phyloP scores from a whole-genome alignment of 2,888 invertebrate species.

The Cephonodes hylas region DNA sequence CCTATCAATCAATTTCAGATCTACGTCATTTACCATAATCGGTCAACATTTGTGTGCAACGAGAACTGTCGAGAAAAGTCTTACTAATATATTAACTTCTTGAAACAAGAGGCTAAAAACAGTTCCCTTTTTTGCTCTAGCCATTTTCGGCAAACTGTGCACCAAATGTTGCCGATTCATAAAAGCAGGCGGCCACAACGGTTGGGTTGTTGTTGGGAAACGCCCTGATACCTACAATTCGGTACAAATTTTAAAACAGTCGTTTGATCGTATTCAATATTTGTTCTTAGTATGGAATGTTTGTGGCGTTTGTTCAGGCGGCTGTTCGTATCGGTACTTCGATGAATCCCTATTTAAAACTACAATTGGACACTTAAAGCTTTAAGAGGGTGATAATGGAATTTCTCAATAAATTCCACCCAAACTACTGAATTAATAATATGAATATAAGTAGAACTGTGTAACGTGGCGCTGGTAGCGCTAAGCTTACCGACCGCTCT shows the following conservation, averaged over 20 bases:
- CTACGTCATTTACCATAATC: conserved; percentile 37
- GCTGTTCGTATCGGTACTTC: conserved; percentile 41
- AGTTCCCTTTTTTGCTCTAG: not conserved
- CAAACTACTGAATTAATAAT: not conserved
- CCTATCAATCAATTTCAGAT: conserved; percentile 63
- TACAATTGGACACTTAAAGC: conserved; percentile 43
- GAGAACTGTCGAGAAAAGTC: not conserved
- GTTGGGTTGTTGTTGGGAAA: conserved; percentile 6
- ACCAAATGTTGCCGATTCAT: not conserved
- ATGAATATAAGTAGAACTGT: conserved; percentile 17
- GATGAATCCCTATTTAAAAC: conserved; percentile 34
- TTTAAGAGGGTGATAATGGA: conserved; percentile 28
- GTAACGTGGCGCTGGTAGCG: not conserved
- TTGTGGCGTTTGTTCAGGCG: conserved; percentile 54
- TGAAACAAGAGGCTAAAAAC: not conserved
- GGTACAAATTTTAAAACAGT: conserved; percentile 21
- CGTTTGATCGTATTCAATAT: conserved; percentile 30
- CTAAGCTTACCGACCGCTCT: conserved; percentile 24
- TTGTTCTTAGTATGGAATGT: conserved; percentile 59
- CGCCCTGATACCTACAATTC: not conserved
- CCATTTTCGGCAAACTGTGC: not conserved
- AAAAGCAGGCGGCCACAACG: not conserved
- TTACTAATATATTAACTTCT: no score
- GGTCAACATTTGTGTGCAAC: not conserved
- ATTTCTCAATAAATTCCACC: not conserved